phyloP scores from a whole-genome alignment of 2,113 vertebrate species.

The Delphinus delphis region DNA sequence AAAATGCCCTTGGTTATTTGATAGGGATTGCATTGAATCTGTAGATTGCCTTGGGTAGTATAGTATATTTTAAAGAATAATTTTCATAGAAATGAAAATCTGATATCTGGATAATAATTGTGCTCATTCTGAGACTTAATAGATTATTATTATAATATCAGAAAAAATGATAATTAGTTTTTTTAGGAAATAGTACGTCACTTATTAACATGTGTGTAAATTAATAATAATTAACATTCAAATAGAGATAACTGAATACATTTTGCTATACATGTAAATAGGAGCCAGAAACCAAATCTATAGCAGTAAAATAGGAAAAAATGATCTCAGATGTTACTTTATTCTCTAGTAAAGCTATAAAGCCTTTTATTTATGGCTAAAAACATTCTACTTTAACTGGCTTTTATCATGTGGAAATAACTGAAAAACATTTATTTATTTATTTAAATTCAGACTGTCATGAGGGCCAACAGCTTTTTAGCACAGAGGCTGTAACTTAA shows the following conservation, averaged over 20 bases:
- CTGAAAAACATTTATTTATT: slow-evolving; percentile 23
- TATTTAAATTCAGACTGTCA: slow-evolving; percentile 50
- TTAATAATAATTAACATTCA: not conserved
- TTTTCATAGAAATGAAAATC: not conserved
- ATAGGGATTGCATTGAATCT: not conserved
- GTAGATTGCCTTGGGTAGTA: not conserved
- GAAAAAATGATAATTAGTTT: not conserved
- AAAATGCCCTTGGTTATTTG: not conserved
- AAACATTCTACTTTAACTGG: slow-evolving; percentile 48
- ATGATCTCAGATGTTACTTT: not conserved
- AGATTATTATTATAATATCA: not conserved
- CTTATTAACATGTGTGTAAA: not conserved
- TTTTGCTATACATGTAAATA: not conserved
- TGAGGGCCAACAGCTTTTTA: slow-evolving; percentile 74
- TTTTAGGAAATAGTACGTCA: not conserved
- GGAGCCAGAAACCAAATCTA: not conserved
- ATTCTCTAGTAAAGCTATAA: not conserved
- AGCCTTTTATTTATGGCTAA: not conserved
- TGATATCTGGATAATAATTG: not conserved
- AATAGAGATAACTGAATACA: not conserved
- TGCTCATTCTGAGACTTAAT: not conserved
- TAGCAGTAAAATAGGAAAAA: not conserved
- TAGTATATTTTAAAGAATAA: not conserved
- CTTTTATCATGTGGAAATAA: slow-evolving; percentile 73
- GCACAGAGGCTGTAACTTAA: slow-evolving; percentile 58